Evolutionary conservation across 1,140 invertebrate genomes (phyloP), one percentile per base, ranked within the genome.

Genomic region (Trachymyrmex septentrionalis): DNA sequence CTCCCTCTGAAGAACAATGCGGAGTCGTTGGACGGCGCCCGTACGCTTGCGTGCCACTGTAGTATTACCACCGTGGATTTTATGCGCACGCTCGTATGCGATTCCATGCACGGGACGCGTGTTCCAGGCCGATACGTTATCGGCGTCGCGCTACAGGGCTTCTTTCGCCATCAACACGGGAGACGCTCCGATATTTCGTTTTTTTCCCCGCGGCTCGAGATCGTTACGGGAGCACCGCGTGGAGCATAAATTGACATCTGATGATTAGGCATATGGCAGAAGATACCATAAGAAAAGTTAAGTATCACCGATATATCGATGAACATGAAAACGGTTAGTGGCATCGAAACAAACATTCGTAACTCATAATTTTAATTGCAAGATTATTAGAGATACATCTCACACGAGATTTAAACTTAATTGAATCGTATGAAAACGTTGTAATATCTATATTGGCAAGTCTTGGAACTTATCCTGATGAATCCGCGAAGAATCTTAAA

Each of bases 1-100:
- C 80, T 87, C 84, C 87, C 4, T 3, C 30, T 69, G 78, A 69
- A 90, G 92, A 94, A 95, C 94, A 95, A 95, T 95, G 93, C 53
- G 86, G 76, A 91, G 90, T 87, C 90, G 91, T 86, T 88, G 92
- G 91, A 92, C 90, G 80, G 87, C 88, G 87, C 75, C 87, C 80
- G 90, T 75, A 67, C 50, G 53, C 77, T 92, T 93, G 92, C 92
- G 90, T 93, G 88, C 87, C 89, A 87, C 77, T 34, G 64, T 78
- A 44, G 85, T 88, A 92, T 90, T 93, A 91, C 84, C 63, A 55
- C 57, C 66, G 44, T 53, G 66, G 57, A 75, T 53, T 80, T 85
- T 61, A 50, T 86, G 78, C 55, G 44, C 72, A 64, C 48, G 50
- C 64, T 73, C 72, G 66, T 85, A 75, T 73, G 73, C 57, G 86